A percentile compares a stretch with the other conserved stretches of the same genome.
These are phyloP conservation scores for Aplysia californica DNA, from an alignment of 1,140 invertebrate genomes.

Conservation along the genomic window DNA sequence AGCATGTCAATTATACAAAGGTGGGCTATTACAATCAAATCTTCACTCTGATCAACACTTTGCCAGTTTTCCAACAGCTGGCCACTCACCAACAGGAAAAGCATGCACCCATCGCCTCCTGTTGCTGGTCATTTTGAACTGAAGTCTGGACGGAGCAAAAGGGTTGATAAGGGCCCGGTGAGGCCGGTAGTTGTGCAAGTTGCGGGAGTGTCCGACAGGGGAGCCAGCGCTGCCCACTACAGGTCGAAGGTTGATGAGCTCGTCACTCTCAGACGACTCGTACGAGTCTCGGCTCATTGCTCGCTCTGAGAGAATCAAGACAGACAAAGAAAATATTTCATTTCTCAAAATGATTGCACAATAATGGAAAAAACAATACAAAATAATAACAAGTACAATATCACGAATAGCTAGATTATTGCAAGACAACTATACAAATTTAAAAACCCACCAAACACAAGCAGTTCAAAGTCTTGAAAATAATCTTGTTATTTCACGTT, in stretches of 20 bases:
- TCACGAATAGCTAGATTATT: too few relatives aligned
- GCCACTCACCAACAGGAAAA: constrained; percentile 85
- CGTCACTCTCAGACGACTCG: constrained; percentile 52
- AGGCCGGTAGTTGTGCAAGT: constrained; percentile 41
- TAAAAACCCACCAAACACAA: too few relatives aligned
- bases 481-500: too few relatives aligned
- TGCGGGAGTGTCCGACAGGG: constrained; percentile 50
- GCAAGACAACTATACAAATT: too few relatives aligned
- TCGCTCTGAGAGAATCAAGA: constrained; percentile 36
- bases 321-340: background rate
- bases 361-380: too few relatives aligned
- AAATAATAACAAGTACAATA: too few relatives aligned
- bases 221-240: constrained; percentile 62
- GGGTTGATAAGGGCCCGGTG: constrained; percentile 81
- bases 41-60: too few relatives aligned
- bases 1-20: too few relatives aligned
- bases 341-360: background rate
- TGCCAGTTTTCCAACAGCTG: too few relatives aligned
- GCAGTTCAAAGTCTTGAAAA: too few relatives aligned
- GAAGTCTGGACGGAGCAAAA: constrained; percentile 96
- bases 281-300: constrained; percentile 35
- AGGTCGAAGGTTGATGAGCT: constrained; percentile 36
- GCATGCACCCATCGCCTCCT: constrained; percentile 97
- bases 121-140: constrained; percentile 96
- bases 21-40: too few relatives aligned